Base-by-base conservation (phyloP, 2,113 vertebrate species). In the Pantherophis guttatus region DNA sequence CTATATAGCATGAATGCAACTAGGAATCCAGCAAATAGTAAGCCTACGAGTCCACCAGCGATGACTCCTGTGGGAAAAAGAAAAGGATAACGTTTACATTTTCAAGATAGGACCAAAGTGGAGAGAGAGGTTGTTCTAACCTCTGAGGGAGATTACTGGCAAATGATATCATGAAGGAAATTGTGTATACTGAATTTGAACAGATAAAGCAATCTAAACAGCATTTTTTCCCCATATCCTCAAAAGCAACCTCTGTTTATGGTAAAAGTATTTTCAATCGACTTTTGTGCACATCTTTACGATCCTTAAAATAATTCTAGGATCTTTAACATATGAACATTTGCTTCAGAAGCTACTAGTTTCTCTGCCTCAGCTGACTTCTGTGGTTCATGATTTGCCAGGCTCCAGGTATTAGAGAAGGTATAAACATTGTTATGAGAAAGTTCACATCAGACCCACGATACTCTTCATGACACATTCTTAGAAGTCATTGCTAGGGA, bases 1-100 rank as follows among this genome's bases (percentile, higher is more conserved):
- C 97, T 98, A 95, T 98, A 98, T 91, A 99, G 97, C 95, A 99
- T 97, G 93, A 98, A 95, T 5, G 95, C 98, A 85, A 98, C 97
- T 95, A 99, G 91, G 88, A 96, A 95, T 55, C 97, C 97, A 1
- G 98, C 98, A 1, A 98, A 97, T 21, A 96, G 90, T 89, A 98
- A 95, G 53, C 98, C 99, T 54, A 97, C 97, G 0, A 98, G 91
- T 96, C 98, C 98, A 93, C 98, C 99, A 10, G 98, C 98, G 92
- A 98, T 98, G 93, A 98, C 96, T 86, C 97, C 99, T 99, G 96
- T 10, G 96, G 90, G 0, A 91, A 39, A 92, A 48, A 1, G 0
- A 53, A 90, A 91, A 86, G 90, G 58, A 29, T n/a, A 55, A 23
- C 0, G 3, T 50, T 54, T 44, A 44, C 21, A 12, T 39, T 86